Evolutionary conservation across 2,888 invertebrate species (phyloP), one percentile per base, ranked within the genome.

Genomic region (Stegana nigrithorax): DNA sequence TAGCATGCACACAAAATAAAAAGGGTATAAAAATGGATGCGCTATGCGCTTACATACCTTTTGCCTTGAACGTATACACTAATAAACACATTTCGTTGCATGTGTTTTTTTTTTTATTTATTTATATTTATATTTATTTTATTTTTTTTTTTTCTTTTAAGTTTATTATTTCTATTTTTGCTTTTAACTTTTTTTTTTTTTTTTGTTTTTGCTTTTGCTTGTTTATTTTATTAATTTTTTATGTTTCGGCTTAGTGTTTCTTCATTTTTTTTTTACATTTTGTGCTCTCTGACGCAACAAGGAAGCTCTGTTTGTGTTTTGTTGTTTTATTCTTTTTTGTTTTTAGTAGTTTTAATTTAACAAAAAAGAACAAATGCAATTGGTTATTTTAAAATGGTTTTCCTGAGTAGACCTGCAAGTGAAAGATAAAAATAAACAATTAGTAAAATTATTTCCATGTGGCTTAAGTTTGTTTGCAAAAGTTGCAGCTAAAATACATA

Each of bases 11-110:
- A 32, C 27, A 27, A n/a, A 26, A 8, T n/a, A 44, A 4, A 14
- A n/a, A n/a, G n/a, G n/a, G n/a, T n/a, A n/a, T n/a, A n/a, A n/a
- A n/a, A 14, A 55, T 14, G 17, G 45, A 39, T 12, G 29, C 42
- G n/a, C 36, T 55, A 55, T 60, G 45, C 8, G 50, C 60, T 60
- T 45, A 69, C 79, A 69, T 64, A 81, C 82, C 78, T 73, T 75
- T 79, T 69, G 67, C 65, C 70, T 70, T 69, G 68, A 56, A 64
- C 65, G 67, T 68, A 67, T 66, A 64, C 70, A 66, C 67, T 67
- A 72, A 67, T 70, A 72, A 70, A 70, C 67, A 64, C 81, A 81
- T 81, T 67, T 68, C 67, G 67, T 60, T 71, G 73, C 73, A 75
- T 75, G 69, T 73, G 72, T 67, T 63, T 62, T 60, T 47, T 56